phyloP scores from a whole-genome alignment of 2,797 vertebrate species.

The Picus viridis region DNA sequence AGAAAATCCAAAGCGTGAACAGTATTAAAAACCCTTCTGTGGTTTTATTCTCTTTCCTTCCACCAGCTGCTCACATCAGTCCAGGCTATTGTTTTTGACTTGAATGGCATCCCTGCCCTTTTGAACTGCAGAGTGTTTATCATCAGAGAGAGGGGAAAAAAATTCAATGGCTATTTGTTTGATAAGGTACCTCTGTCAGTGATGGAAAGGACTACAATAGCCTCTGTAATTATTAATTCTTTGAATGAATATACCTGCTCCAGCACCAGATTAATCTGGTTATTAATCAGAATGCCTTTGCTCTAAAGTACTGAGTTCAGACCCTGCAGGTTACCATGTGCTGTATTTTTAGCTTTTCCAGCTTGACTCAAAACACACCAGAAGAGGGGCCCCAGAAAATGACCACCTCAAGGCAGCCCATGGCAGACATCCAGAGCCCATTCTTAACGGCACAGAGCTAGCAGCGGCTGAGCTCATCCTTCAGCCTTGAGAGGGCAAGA shows the following conservation, averaged over 20 bases:
- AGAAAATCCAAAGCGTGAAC: not conserved
- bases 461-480: slow-evolving; percentile 68
- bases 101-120: slow-evolving; percentile 31
- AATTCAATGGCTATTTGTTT: not conserved
- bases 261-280: slow-evolving; percentile 37
- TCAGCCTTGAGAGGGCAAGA: not conserved
- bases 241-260: slow-evolving; percentile 17
- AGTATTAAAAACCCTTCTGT: not conserved
- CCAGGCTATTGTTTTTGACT: slow-evolving; percentile 46
- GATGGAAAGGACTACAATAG: not conserved
- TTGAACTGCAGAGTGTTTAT: slow-evolving; percentile 34
- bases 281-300: slow-evolving; percentile 46
- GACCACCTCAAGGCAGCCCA: slow-evolving; percentile 70
- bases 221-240: slow-evolving; percentile 50
- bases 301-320: slow-evolving; percentile 55
- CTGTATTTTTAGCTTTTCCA: slow-evolving; percentile 74
- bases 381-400: slow-evolving; percentile 75
- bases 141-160: not conserved
- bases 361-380: slow-evolving; percentile 76
- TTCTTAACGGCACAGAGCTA: slow-evolving; percentile 73
- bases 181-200: not conserved
- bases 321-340: slow-evolving; percentile 57
- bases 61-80: not conserved
- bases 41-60: slow-evolving; percentile 15
- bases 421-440: slow-evolving; percentile 78